Evolutionary conservation across 2,888 invertebrate genomes (phyloP), one percentile per base, ranked within the genome.

Genomic region (Synergus gifuensis): DNA sequence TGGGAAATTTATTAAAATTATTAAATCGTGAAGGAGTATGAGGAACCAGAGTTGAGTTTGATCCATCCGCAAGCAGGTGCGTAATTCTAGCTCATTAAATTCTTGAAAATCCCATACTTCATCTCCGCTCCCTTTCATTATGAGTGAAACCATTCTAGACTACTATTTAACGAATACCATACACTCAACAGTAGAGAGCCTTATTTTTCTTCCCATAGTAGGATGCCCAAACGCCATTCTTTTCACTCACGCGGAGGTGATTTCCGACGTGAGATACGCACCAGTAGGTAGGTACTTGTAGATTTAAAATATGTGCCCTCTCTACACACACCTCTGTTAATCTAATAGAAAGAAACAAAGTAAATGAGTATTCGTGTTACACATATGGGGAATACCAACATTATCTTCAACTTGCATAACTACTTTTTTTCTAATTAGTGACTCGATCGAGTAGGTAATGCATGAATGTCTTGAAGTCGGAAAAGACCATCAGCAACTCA

Each of bases 41-140:
- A 64, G 64, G 64, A 64, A 64, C 8, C 40, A 64, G 63, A 63
- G 36, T 28, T 4, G 5, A 22, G 28, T 14, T 28, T 14, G 64
- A 63, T 63, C 63, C 63, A 63, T 63, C 63, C 36, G 63, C 64
- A 64, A 64, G 40, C 40, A 64, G 64, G 64, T 40, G 64, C 16
- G 64, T 64, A 64, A 64, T 64, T 64, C 40, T 36, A 63, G 28
- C 63, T 63, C 63, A 63, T 63, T 63, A 64, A 64, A 64, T 40
- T 40, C 64, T 42, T 64, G 64, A 64, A 40, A 64, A 64, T 64
- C 64, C 42, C 64, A 64, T 64, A 64, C 64, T 64, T 64, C 64
- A 64, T 64, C 64, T 64, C 64, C 40, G 64, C 40, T 64, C 40
- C 64, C 64, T 64, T 64, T 64, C 64, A 64, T 64, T 64, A 42